These are phyloP conservation scores for Dendrolimus pini DNA, from an alignment of 2,888 invertebrate genomes.

Conservation along the genomic window DNA sequence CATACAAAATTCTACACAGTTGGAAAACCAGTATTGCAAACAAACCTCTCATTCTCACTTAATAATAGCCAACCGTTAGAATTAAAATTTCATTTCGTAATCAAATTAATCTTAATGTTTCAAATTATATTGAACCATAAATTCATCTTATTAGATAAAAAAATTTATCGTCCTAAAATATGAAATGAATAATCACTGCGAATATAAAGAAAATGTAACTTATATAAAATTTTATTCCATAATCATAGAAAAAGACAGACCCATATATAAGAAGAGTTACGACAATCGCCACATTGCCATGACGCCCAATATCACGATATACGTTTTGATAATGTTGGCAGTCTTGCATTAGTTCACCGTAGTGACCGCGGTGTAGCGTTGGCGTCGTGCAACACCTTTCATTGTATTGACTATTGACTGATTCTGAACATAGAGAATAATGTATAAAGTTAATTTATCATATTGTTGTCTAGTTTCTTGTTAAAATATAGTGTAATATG, in stretches of 20 bases:
- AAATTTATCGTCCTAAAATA: neutral
- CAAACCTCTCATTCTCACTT: slow-evolving; percentile 15
- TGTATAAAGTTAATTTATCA: slow-evolving; percentile 80
- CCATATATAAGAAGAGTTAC: slow-evolving; percentile 40
- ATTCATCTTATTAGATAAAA: neutral
- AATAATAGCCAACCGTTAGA: neutral
- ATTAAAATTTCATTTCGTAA: neutral
- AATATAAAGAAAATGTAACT: too few relatives aligned
- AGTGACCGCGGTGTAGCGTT: slow-evolving; percentile 77
- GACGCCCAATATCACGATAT: slow-evolving; percentile 67
- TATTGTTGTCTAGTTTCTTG: slow-evolving; percentile 72
- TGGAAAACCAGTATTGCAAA: slow-evolving; percentile 14
- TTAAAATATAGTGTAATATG: slow-evolving; percentile 66
- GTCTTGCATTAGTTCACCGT: slow-evolving; percentile 69
- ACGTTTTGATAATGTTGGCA: slow-evolving; percentile 56
- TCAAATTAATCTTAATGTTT: neutral
- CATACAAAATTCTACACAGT: slow-evolving; percentile 5
- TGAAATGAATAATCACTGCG: too few relatives aligned
- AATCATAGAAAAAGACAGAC: slow-evolving; percentile 37
- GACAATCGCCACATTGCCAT: slow-evolving; percentile 63
- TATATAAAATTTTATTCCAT: slow-evolving; percentile 4
- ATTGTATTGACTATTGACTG: slow-evolving; percentile 85
- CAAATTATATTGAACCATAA: neutral
- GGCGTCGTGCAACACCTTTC: slow-evolving; percentile 82
- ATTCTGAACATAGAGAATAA: slow-evolving; percentile 78